Evolutionary conservation across 2,888 invertebrate genomes (phyloP).

Genomic region (Micoletzkya japonica): DNA sequence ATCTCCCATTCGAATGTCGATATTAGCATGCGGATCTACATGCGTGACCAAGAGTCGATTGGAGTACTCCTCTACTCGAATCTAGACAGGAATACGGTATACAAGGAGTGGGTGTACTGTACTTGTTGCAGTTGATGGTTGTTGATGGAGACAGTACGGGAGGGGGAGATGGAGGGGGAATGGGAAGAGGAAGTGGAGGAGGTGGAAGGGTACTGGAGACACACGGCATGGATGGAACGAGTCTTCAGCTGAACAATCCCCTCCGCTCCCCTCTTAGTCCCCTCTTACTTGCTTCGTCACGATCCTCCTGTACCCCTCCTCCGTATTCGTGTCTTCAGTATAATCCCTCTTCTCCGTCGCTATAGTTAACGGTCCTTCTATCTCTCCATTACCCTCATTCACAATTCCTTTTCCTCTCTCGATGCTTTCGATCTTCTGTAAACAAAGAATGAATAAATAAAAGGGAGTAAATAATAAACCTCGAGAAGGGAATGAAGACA

Average conservation of each 20-base stretch:
- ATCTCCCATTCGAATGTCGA: constrained; percentile 23
- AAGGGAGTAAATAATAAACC: too few species aligned
- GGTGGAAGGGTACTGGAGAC: constrained; percentile 3
- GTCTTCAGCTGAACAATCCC: constrained; percentile 10
- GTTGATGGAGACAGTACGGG: constrained; percentile 9
- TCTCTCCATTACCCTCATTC: constrained; percentile 2
- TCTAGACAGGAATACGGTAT: too few species aligned
- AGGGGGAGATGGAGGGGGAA: constrained; percentile 20
- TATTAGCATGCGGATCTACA: constrained; percentile 15
- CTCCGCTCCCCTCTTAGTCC: background rate
- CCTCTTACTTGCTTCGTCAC: constrained; percentile 3
- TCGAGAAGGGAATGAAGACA: constrained; percentile 56
- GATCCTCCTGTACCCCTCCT: constrained; percentile 11
- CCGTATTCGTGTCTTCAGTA: background rate
- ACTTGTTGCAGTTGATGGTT: background rate
- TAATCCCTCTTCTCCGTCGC: constrained; percentile 5
- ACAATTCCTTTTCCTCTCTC: constrained; percentile 16
- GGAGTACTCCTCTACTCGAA: too few species aligned
- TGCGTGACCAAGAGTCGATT: background rate
- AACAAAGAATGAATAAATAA: too few species aligned
- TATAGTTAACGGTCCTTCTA: constrained; percentile 6
- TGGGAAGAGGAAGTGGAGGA: background rate
- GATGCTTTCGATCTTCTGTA: constrained; percentile 24
- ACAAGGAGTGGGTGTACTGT: too few species aligned
- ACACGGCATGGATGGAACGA: constrained; percentile 25